Base-by-base conservation (phyloP, 2,888 invertebrate genomes). In the Andrena dorsata region DNA sequence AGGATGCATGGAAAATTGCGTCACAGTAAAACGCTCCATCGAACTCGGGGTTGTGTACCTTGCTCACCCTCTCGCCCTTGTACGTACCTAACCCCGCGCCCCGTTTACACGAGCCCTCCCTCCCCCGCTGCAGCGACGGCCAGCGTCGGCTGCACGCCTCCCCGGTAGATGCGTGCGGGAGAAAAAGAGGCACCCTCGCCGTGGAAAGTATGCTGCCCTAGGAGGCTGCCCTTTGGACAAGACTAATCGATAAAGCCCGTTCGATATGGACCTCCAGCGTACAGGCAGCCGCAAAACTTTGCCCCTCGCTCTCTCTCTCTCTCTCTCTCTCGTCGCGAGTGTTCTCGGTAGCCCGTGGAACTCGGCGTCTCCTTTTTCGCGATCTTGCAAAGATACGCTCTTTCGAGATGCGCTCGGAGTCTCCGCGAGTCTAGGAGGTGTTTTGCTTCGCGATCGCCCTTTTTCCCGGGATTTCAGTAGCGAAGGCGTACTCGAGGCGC, bases 211-310 rank as follows among this genome's bases (percentile, higher is more conserved):
- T 73, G 81, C 83, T 83, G 83, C 86, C 85, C 87, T 83, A 88
- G 86, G 85, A 86, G 71, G 79, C 78, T 85, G 86, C 83, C 89
- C 89, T 89, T 88, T 86, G 83, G 84, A 88, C 88, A 74, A 84
- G 85, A 89, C 91, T 88, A 91, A 91, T 91, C 91, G 91, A 91
- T 91, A 91, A 84, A 76, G 87, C 83, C 86, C 76, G 89, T 89
- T 91, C 90, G 91, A 90, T 85, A 76, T 90, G 90, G 88, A 90
- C 90, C 89, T 82, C 76, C 78, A 20, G 69, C 68, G 90, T 91
- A 91, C 90, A 90, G 90, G 56, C 85, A 71, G 75, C 65, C 74
- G 80, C 89, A 91, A 91, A 90, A 90, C 64, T 85, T 47, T 71
- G 20, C 61, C 23, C 56, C 41, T 41, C 13, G 13, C 58, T 10